phyloP scores from a whole-genome alignment of 2,888 invertebrate genomes.

The Diabrotica balteata region DNA sequence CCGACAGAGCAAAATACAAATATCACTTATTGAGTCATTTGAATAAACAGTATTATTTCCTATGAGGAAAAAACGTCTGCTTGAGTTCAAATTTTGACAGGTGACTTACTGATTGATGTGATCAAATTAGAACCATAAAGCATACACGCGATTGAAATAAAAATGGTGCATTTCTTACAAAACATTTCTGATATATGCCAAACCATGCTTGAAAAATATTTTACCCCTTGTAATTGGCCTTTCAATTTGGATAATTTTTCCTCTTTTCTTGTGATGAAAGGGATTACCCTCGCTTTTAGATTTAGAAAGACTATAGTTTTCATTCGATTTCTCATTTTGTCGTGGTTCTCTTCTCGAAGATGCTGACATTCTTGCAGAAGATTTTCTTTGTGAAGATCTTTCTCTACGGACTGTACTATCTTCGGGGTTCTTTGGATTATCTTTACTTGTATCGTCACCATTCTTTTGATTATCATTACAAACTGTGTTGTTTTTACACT shows the following conservation, averaged over 20 bases:
- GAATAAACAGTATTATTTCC: too few relatives aligned
- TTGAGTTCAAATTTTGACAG: too few relatives aligned
- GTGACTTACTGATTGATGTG: too few relatives aligned
- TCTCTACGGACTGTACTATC: constrained; percentile 10
- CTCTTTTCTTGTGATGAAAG: constrained; percentile 55
- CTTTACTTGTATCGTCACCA: constrained; percentile 22
- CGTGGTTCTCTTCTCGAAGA: constrained; percentile 10
- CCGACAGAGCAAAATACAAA: too few relatives aligned
- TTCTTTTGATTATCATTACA: constrained; percentile 19
- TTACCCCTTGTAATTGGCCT: constrained; percentile 54
- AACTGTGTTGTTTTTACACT: constrained; percentile 30
- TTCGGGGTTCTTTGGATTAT: constrained; percentile 22
- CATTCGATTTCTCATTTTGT: constrained; percentile 28
- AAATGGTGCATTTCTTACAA: constrained; percentile 1
- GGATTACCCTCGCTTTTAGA: constrained; percentile 60
- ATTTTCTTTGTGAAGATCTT: constrained; percentile 20
- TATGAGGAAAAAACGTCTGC: too few relatives aligned
- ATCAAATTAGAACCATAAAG: too few relatives aligned
- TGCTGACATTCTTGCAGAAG: constrained; percentile 15
- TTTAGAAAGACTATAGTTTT: constrained; percentile 53
- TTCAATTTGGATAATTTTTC: constrained; percentile 56
- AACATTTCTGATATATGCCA: constrained; percentile 9
- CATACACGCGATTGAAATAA: background rate
- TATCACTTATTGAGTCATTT: too few relatives aligned
- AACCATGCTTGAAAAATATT: constrained; percentile 35